Conservation (phyloP, 1,140 invertebrate genomes). For the Lordiphosa mommai region DNA sequence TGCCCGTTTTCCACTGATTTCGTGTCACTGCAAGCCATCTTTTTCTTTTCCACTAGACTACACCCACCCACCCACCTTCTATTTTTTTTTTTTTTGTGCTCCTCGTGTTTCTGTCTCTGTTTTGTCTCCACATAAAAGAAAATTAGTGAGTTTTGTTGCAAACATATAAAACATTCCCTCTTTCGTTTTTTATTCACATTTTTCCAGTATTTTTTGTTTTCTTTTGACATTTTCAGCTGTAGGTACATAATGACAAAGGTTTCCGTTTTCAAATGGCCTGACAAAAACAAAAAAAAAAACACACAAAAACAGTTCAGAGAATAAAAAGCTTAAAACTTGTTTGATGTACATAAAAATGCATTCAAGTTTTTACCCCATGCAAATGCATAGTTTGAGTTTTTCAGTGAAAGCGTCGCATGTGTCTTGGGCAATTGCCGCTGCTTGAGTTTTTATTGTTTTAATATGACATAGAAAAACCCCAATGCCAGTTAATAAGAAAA, state of each 20-base stretch:
- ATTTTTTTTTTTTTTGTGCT: constrained; percentile 35
- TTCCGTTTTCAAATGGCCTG: constrained; percentile 59
- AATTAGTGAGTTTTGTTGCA: constrained; percentile 70
- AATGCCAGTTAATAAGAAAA: too few relatives aligned
- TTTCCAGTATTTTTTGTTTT: constrained; percentile 30
- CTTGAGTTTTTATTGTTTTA: not conserved
- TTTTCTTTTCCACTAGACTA: constrained; percentile 67
- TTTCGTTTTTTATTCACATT: constrained; percentile 12
- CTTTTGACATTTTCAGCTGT: constrained; percentile 40
- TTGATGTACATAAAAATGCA: constrained; percentile 55
- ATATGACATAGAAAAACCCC: too few relatives aligned
- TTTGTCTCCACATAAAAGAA: constrained; percentile 66
- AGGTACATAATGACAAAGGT: constrained; percentile 66
- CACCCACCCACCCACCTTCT: constrained; percentile 34
- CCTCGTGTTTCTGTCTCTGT: constrained; percentile 60
- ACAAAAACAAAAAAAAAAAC: constrained; percentile 13
- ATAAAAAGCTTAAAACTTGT: constrained; percentile 54
- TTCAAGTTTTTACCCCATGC: constrained; percentile 12
- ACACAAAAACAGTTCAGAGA: constrained; percentile 1
- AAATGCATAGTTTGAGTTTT: constrained; percentile 33
- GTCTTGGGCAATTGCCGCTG: not conserved
- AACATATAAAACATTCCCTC: constrained; percentile 63
- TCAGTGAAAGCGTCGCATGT: not conserved
- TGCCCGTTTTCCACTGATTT: constrained; percentile 65
- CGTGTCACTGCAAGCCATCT: constrained; percentile 65